Evolutionary conservation across 2,797 vertebrate genomes (phyloP), one percentile per base, ranked within the genome.

Genomic region (Denticeps clupeoides): DNA sequence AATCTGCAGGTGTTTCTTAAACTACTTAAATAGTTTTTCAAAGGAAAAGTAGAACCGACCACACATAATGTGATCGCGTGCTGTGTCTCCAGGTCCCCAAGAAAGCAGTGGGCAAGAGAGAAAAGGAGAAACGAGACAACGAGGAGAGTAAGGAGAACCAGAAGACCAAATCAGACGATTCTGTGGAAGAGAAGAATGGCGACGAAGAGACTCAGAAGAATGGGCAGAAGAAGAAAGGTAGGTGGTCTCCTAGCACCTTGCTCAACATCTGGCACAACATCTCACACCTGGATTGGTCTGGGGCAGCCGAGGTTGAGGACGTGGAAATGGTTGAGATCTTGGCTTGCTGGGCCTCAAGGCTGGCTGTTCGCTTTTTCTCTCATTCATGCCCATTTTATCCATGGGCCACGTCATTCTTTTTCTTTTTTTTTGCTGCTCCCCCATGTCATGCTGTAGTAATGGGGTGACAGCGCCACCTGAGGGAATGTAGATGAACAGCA

Each of bases 131-230:
- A 56, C 80, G 87, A 6, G 93, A 97, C 63, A 91, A 65, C 8
- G 89, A 89, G 0, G 94, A 99, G 10, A 89, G 85, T 69, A 99
- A 97, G 64, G 94, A 99, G 69, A 99, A 93, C 72, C 87, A 87
- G 37, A 95, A 92, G 80, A 79, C 88, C 55, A 93, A 89, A 72
- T 97, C 91, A 0, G 94, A 97, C 22, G 94, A 98, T 66, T 97
- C 94, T 0, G 92, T 91, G 47, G 94, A 97, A 51, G 94, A 99
- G 69, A 96, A 94, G 71, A 99, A 94, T 1, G 84, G 89, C 0
- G 92, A 97, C 0, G 91, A 95, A 9, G 93, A 97, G 60, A 81
- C 85, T 27, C 91, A 93, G 69, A 90, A 86, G 70, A 90, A 89
- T 1, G 82, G 87, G 1, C 86, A 91, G 32, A 93, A 89, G 75